Evolutionary conservation across 1,140 invertebrate species (phyloP).

Genomic region (Metopolophium dirhodum): DNA sequence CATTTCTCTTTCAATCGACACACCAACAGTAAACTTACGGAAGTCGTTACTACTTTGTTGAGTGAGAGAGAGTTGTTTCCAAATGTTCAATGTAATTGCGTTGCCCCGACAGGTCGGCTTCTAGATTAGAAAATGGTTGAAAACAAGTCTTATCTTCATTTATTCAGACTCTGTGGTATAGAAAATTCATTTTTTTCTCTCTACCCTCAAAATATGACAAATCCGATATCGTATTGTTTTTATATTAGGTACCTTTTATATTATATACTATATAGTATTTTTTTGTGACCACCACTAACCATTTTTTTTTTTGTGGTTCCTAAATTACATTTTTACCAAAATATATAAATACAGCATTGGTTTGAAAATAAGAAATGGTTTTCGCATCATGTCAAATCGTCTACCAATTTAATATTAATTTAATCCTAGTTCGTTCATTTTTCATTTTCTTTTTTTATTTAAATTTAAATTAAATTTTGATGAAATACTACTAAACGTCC

Average conservation of each 20-base stretch:
- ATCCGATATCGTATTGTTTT: background rate
- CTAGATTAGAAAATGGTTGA: slow-evolving; percentile 11
- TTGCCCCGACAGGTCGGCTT: background rate
- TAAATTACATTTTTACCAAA: background rate
- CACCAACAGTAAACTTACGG: background rate
- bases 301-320: background rate
- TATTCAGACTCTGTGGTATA: background rate
- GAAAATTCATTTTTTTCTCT: background rate
- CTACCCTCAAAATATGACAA: background rate
- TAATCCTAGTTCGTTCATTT: background rate
- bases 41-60: background rate
- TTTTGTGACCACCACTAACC: background rate
- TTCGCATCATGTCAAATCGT: background rate
- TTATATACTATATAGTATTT: background rate
- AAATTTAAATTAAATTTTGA: background rate
- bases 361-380: background rate
- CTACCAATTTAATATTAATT: background rate
- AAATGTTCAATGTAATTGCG: slow-evolving; percentile 16
- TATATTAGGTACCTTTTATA: background rate
- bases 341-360: background rate
- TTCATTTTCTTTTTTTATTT: background rate
- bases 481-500: background rate
- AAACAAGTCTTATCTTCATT: slow-evolving; percentile 16
- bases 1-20: background rate
- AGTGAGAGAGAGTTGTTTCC: background rate